Evolutionary conservation across 2,797 vertebrate species (phyloP).

Genomic region (Ispidina picta): DNA sequence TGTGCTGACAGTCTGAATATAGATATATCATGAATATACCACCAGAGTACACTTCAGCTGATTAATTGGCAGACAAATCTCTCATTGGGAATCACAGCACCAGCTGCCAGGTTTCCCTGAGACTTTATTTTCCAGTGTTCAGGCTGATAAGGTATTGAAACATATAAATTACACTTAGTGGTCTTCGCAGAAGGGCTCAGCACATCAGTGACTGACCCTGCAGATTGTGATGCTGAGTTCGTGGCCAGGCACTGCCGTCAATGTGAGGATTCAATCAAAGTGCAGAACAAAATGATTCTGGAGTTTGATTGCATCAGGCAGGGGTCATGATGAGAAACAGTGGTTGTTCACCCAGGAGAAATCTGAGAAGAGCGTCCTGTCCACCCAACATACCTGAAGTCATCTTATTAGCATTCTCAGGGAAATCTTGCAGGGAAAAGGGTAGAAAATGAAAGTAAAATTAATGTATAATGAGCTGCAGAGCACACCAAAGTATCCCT

Average conservation of each 20-base stretch:
- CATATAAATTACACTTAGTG: not conserved
- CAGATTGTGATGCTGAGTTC: not conserved
- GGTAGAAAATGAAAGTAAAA: constrained; percentile 9
- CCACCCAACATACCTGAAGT: not conserved
- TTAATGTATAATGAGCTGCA: not conserved
- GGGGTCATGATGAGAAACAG: constrained; percentile 11
- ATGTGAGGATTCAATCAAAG: constrained; percentile 32
- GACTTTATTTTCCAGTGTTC: not conserved
- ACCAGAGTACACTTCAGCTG: not conserved
- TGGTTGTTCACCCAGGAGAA: constrained; percentile 1
- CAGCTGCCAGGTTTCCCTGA: not conserved
- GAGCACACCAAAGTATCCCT: not conserved
- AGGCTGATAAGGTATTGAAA: not conserved
- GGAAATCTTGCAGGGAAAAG: not conserved
- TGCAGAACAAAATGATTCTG: constrained; percentile 7
- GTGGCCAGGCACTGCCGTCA: not conserved
- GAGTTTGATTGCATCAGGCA: constrained; percentile 29
- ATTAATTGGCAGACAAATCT: not conserved
- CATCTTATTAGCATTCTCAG: not conserved
- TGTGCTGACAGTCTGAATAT: not conserved
- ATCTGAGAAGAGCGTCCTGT: not conserved
- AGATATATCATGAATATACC: not conserved
- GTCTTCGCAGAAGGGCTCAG: not conserved
- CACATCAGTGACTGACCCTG: not conserved
- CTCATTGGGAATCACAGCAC: not conserved